Percentiles rank a stretch among this genome's conserved stretches.
These are phyloP conservation scores for Cephus sareptanus DNA, from an alignment of 2,888 invertebrate genomes.

Conservation along the genomic window DNA sequence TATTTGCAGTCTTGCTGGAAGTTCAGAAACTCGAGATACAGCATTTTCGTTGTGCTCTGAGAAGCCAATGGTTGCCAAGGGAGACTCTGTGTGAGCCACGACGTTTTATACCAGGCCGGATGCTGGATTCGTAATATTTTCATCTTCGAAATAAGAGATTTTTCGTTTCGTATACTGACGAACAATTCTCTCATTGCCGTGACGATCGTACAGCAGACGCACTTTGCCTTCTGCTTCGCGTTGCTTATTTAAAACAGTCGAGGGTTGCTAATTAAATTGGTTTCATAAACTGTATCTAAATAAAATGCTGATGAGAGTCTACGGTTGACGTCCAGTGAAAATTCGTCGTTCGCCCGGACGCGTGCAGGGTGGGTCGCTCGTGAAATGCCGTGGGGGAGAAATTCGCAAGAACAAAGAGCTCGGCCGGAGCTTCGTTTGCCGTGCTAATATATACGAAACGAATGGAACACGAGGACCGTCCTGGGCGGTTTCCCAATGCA, in stretches of 20 bases:
- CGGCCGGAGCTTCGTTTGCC: conserved; percentile 4
- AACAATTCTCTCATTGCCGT: not conserved
- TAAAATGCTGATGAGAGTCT: not conserved
- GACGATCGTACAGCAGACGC: not conserved
- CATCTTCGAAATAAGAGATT: not conserved
- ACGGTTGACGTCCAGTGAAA: not conserved
- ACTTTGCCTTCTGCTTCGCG: not conserved
- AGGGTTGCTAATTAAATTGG: not conserved
- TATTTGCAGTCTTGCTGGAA: not conserved
- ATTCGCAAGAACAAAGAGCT: conserved; percentile 8
- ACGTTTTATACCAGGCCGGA: not conserved
- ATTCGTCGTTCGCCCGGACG: not conserved
- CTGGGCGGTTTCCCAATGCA: not conserved
- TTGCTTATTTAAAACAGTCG: not conserved
- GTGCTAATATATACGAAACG: conserved; percentile 9
- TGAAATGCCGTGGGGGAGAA: not conserved
- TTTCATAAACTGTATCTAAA: not conserved
- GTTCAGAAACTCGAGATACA: not conserved
- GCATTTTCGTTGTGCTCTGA: not conserved
- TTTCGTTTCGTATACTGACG: not conserved
- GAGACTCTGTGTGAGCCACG: no score
- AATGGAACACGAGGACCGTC: not conserved
- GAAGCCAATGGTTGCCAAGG: no score
- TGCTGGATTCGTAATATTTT: not conserved
- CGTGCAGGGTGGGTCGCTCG: not conserved